phyloP scores from a whole-genome alignment of 1,140 invertebrate genomes.

The Platorchestia sp. region DNA sequence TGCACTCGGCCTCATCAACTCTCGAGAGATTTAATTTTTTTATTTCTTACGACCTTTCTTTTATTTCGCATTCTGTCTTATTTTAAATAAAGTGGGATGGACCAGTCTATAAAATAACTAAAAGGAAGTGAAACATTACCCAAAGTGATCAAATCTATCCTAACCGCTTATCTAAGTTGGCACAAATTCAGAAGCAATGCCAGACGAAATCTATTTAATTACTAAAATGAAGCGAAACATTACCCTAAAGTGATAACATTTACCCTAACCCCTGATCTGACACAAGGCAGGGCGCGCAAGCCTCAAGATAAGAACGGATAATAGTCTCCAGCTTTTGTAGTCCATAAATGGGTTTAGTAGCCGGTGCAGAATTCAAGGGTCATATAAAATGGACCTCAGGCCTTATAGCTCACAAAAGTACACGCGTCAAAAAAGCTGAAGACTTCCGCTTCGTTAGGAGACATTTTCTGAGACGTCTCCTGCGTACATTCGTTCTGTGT shows the following conservation, averaged over 20 bases:
- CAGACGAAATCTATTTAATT: neutral
- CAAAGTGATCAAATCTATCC: neutral
- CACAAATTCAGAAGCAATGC: neutral
- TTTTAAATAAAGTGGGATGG: neutral
- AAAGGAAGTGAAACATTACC: too few species aligned
- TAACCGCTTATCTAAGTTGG: neutral
- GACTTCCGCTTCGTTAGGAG: neutral
- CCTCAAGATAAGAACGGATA: neutral
- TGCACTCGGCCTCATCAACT: too few species aligned
- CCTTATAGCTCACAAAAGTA: neutral
- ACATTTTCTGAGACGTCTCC: too few species aligned
- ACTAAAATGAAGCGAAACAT: neutral
- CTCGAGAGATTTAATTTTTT: too few species aligned
- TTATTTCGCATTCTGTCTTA: too few species aligned
- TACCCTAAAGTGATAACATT: neutral
- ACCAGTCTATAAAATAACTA: too few species aligned
- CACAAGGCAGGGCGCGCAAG: neutral
- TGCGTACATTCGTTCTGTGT: too few species aligned
- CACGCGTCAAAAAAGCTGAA: neutral
- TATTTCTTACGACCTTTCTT: too few species aligned
- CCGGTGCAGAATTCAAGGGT: neutral
- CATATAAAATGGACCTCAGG: neutral
- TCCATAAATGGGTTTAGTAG: conserved; percentile 8
- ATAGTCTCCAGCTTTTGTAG: neutral
- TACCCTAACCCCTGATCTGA: neutral